A percentile compares a stretch with the other conserved stretches of the same genome.
Evolutionary conservation across 2,113 vertebrate species (phyloP).

Genomic region (Sorex fumeus): DNA sequence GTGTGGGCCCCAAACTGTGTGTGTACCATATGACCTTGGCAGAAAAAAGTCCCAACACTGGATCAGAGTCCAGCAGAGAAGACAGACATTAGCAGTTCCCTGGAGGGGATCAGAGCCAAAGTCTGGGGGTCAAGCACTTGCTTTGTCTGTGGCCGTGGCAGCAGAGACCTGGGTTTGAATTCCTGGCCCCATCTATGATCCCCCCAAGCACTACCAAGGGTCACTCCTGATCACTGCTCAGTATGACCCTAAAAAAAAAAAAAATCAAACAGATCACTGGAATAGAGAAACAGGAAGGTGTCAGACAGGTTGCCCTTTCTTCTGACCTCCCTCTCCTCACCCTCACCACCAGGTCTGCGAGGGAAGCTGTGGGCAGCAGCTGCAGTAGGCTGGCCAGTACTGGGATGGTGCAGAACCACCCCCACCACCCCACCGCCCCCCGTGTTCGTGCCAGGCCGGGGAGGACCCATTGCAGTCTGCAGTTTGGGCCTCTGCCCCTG

Average conservation of each 20-base stretch:
- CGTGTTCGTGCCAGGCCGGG: neutral
- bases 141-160: too few species aligned
- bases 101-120: neutral
- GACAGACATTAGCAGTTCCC: neutral
- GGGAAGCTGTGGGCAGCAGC: neutral
- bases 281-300: neutral
- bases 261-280: neutral
- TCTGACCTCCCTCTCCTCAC: neutral
- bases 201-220: too few species aligned
- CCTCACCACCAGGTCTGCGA: too few species aligned
- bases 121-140: too few species aligned
- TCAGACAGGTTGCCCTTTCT: neutral
- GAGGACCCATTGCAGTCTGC: neutral
- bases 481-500: neutral
- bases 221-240: too few species aligned
- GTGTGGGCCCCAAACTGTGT: neutral
- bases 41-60: neutral
- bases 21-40: neutral
- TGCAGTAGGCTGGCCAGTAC: fast-evolving
- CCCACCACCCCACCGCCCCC: too few species aligned
- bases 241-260: too few species aligned
- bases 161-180: too few species aligned
- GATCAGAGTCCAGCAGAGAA: neutral
- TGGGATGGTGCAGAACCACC: neutral
- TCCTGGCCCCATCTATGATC: too few species aligned